These are phyloP conservation scores for Flabesymbios commensalis DNA, from an alignment of 2,888 invertebrate species.

Conservation along the genomic window DNA sequence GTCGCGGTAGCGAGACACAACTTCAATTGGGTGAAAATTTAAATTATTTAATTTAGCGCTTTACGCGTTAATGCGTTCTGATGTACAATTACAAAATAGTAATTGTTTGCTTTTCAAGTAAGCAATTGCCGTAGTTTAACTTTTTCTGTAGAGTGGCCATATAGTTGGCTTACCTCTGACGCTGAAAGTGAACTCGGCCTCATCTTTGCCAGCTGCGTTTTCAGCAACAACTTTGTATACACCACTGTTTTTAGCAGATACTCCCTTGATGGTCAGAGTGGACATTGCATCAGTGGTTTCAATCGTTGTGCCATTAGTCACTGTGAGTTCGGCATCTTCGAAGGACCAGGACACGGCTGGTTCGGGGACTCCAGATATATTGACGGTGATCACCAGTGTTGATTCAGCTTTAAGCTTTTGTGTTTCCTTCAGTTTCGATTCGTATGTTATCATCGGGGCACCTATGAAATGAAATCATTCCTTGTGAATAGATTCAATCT, in stretches of 20 bases:
- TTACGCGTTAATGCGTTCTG: no score
- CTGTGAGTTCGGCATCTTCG: constrained; percentile 43
- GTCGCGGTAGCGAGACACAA: no score
- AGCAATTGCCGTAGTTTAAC: no score
- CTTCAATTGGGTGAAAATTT: no score
- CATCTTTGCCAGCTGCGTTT: constrained; percentile 77
- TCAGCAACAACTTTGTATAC: constrained; percentile 81
- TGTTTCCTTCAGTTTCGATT: constrained; percentile 71
- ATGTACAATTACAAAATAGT: no score
- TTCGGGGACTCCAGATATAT: constrained; percentile 72
- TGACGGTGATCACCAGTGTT: constrained; percentile 63
- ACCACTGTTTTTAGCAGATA: constrained; percentile 75
- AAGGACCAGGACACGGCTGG: constrained; percentile 74
- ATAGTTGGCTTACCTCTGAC: constrained; percentile 63
- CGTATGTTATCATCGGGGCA: constrained; percentile 65
- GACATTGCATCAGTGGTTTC: constrained; percentile 42
- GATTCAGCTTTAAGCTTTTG: constrained; percentile 66
- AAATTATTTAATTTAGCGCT: no score
- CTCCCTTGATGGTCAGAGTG: constrained; percentile 18
- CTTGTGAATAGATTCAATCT: no score
- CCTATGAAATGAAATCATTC: constrained; percentile 12
- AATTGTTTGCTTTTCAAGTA: no score
- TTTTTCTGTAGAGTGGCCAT: no score
- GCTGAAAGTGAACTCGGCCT: constrained; percentile 72
- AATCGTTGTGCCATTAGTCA: constrained; percentile 17